phyloP scores from a whole-genome alignment of 2,797 vertebrate species.

The Ctenochaetus hawaiiensis region DNA sequence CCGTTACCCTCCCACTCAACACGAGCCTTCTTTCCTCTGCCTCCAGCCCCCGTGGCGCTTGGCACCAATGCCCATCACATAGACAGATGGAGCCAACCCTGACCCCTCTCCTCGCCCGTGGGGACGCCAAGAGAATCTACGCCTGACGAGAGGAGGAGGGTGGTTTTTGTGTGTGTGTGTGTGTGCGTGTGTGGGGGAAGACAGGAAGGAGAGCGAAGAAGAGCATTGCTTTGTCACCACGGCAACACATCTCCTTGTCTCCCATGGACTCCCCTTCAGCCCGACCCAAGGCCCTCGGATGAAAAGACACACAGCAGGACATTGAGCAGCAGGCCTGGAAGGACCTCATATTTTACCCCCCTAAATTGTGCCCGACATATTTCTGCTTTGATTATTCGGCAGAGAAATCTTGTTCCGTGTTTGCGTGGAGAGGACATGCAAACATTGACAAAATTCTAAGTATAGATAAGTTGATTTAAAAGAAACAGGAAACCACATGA shows the following conservation, averaged over 20 bases:
- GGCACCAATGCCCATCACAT: constrained; percentile 78
- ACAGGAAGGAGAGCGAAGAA: constrained; percentile 50
- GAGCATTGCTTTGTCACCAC: constrained; percentile 69
- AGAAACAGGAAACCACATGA: constrained; percentile 30
- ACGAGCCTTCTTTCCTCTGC: constrained; percentile 66
- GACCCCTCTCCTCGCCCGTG: constrained; percentile 77
- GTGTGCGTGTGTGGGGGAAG: neutral
- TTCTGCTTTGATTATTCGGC: constrained; percentile 53
- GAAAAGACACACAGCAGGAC: constrained; percentile 52
- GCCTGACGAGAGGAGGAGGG: constrained; percentile 68
- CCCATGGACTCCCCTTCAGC: constrained; percentile 58
- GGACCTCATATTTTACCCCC: constrained; percentile 25
- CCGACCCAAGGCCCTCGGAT: constrained; percentile 37
- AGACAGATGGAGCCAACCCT: constrained; percentile 85
- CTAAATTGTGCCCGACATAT: constrained; percentile 39
- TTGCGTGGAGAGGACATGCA: constrained; percentile 20
- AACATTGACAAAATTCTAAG: constrained; percentile 35
- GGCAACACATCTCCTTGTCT: constrained; percentile 64
- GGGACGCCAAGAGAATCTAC: constrained; percentile 72
- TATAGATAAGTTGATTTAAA: constrained; percentile 34
- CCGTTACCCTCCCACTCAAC: constrained; percentile 62
- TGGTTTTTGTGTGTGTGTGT: neutral
- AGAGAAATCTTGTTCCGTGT: constrained; percentile 27
- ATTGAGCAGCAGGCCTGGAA: constrained; percentile 49
- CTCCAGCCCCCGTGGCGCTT: constrained; percentile 75